Evolutionary conservation across 2,888 invertebrate species (phyloP).

Genomic region (Chrysodeixis includens): DNA sequence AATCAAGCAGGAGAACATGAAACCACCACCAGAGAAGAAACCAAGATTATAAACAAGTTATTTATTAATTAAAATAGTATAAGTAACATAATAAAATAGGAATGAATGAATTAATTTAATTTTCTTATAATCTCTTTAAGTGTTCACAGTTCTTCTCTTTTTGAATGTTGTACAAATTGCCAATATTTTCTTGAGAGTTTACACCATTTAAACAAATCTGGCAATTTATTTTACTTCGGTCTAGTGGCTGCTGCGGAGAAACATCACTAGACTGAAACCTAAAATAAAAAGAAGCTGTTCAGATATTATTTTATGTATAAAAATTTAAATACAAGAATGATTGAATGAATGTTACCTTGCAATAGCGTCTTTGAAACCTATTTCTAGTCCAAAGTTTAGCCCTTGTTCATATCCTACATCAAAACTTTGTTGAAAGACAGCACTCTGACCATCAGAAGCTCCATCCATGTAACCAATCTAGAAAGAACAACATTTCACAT

Average conservation of each 20-base stretch:
- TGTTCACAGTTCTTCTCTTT: conserved; percentile 74
- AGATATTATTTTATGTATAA: neutral
- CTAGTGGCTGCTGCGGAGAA: conserved; percentile 22
- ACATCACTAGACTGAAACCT: conserved; percentile 56
- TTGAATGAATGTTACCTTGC: conserved; percentile 44
- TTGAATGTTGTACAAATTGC: conserved; percentile 76
- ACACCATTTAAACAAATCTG: conserved; percentile 73
- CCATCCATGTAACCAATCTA: conserved; percentile 92
- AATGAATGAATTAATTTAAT: neutral
- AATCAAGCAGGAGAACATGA: conserved; percentile 93
- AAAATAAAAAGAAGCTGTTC: conserved; percentile 31
- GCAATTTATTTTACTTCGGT: conserved; percentile 77
- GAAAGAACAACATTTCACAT: conserved; percentile 7
- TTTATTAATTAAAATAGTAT: neutral
- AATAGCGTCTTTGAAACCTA: conserved; percentile 80
- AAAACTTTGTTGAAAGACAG: conserved; percentile 91
- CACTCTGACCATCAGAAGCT: conserved; percentile 90
- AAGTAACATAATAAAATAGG: neutral
- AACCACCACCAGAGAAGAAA: conserved; percentile 96
- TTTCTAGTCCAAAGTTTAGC: conserved; percentile 88
- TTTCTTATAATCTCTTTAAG: conserved; percentile 29
- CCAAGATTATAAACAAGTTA: conserved; percentile 66
- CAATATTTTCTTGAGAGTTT: conserved; percentile 70
- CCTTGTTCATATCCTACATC: conserved; percentile 92
- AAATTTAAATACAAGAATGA: neutral